Conservation (phyloP, 2,888 invertebrate genomes). For the Nysson spinosus region DNA sequence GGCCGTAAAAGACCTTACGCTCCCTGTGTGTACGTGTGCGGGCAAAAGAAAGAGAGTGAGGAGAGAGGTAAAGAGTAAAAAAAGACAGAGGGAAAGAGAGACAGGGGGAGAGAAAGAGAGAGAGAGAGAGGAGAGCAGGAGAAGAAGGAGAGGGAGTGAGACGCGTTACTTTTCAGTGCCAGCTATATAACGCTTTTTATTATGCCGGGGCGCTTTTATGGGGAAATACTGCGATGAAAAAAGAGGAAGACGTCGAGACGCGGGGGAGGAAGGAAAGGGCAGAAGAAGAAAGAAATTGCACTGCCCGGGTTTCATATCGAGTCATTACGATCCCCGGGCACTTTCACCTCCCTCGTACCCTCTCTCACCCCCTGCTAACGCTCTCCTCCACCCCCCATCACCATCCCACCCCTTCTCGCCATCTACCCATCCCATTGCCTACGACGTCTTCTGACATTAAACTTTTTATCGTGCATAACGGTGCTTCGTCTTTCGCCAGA, state of each 20-base stretch:
- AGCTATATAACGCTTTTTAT: conserved; percentile 77
- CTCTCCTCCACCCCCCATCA: conserved; percentile 2
- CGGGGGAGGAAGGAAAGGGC: conserved; percentile 53
- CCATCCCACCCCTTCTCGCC: not conserved
- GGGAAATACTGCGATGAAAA: conserved; percentile 73
- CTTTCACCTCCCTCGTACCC: conserved; percentile 49
- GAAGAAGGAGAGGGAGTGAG: conserved; percentile 26
- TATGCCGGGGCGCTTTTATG: conserved; percentile 74
- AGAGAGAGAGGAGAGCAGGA: conserved; percentile 2
- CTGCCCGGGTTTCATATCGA: conserved; percentile 66
- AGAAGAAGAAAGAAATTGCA: conserved; percentile 66
- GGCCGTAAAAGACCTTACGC: conserved; percentile 71
- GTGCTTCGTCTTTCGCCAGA: conserved; percentile 62
- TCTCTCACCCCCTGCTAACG: conserved; percentile 30
- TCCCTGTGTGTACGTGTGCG: not conserved
- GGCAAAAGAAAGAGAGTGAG: conserved; percentile 17
- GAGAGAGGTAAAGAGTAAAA: no score
- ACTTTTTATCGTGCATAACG: conserved; percentile 71
- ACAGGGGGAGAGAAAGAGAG: conserved; percentile 12
- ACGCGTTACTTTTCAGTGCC: conserved; percentile 75
- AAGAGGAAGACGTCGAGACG: conserved; percentile 67
- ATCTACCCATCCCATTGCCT: not conserved
- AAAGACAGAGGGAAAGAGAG: not conserved
- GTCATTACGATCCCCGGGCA: conserved; percentile 66
- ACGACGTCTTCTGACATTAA: conserved; percentile 67